phyloP scores from a whole-genome alignment of 2,797 vertebrate species.

The Cossypha dichroa region DNA sequence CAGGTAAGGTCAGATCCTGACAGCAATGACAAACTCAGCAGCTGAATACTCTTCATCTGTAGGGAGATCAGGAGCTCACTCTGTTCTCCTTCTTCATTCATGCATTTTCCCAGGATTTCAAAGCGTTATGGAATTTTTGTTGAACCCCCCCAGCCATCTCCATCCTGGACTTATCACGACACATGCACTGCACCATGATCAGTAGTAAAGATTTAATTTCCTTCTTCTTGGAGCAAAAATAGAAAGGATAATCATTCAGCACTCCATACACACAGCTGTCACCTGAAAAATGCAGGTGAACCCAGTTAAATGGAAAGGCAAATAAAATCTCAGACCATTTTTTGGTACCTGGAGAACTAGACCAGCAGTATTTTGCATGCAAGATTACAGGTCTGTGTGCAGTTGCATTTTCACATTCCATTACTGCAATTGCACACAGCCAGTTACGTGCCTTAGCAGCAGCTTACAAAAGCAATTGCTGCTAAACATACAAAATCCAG shows the following conservation, averaged over 20 bases:
- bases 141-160: not conserved
- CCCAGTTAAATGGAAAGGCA: not conserved
- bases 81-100: not conserved
- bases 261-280: not conserved
- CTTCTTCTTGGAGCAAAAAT: constrained; percentile 13
- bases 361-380: constrained; percentile 51
- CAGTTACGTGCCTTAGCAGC: constrained; percentile 57
- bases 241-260: not conserved
- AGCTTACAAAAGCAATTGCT: constrained; percentile 58
- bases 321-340: constrained; percentile 28
- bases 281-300: constrained; percentile 38
- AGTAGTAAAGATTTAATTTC: constrained; percentile 8
- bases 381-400: constrained; percentile 42
- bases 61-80: not conserved
- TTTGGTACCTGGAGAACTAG: constrained; percentile 44
- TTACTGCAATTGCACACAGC: constrained; percentile 58
- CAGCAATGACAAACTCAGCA: not conserved
- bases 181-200: not conserved
- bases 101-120: not conserved
- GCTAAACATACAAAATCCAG: constrained; percentile 60
- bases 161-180: not conserved
- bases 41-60: not conserved
- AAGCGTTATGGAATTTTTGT: not conserved
- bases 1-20: not conserved
- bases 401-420: constrained; percentile 58